Percentiles rank a stretch among this genome's conserved stretches.
Evolutionary conservation across 2,888 invertebrate species (phyloP).

Genomic region (Sympetrum striolatum): DNA sequence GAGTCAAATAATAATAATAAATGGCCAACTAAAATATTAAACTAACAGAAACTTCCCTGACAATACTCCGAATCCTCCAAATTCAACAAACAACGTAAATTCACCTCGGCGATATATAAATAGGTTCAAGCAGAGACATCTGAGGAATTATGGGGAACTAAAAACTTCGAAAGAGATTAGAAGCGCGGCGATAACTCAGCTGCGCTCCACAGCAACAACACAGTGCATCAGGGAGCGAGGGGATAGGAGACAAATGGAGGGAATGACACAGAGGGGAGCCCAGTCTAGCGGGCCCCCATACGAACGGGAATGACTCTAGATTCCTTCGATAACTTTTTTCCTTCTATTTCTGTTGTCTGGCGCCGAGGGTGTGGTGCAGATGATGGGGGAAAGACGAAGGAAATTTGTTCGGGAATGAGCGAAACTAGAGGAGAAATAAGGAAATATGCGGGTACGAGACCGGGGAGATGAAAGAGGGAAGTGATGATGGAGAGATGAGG

Average conservation of each 20-base stretch:
- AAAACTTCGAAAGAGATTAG: too few relatives aligned
- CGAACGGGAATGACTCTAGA: not conserved
- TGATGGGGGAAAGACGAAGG: not conserved
- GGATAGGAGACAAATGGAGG: not conserved
- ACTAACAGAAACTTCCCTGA: too few relatives aligned
- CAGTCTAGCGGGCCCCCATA: not conserved
- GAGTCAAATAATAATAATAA: too few relatives aligned
- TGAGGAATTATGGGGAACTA: too few relatives aligned
- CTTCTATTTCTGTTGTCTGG: not conserved
- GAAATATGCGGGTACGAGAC: not conserved
- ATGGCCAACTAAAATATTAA: too few relatives aligned
- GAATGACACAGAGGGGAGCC: not conserved
- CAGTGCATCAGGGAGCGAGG: not conserved
- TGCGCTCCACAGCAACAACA: not conserved
- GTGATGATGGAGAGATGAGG: not conserved
- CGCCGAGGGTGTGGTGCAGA: not conserved
- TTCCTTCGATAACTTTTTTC: not conserved
- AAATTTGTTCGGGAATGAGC: not conserved
- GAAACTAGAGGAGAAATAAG: not conserved
- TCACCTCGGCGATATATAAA: too few relatives aligned
- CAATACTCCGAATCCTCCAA: too few relatives aligned
- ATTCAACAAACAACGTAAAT: too few relatives aligned
- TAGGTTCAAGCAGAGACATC: too few relatives aligned
- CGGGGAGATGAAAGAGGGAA: not conserved
- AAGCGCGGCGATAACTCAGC: too few relatives aligned